Evolutionary conservation across 2,888 invertebrate species (phyloP).

Genomic region (Drosophila conformis): DNA sequence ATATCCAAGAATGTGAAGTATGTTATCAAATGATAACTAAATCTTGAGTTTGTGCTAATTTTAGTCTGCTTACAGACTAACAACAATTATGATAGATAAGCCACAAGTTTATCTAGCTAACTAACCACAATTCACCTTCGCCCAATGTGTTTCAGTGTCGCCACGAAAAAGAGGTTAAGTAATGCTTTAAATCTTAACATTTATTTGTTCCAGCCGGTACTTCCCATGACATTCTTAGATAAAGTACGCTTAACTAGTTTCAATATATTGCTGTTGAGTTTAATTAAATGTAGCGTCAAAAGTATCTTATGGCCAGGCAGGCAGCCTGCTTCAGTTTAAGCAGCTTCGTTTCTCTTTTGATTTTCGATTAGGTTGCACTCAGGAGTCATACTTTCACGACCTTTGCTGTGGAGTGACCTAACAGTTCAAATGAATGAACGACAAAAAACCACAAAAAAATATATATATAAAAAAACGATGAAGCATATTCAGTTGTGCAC

Average conservation of each 20-base stretch:
- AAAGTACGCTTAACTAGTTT: not conserved
- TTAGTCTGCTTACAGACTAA: not conserved
- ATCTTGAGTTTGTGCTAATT: not conserved
- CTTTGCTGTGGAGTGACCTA: constrained; percentile 56
- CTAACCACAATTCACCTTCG: constrained; percentile 23
- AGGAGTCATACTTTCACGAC: constrained; percentile 68
- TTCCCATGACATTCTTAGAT: not conserved
- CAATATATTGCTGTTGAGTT: not conserved
- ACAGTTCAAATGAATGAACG: constrained; percentile 54
- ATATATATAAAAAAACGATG: constrained; percentile 27
- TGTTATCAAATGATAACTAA: constrained; percentile 4
- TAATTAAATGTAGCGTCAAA: constrained; percentile 22
- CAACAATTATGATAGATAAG: constrained; percentile 14
- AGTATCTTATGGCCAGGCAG: constrained; percentile 2
- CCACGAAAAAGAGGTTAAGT: not conserved
- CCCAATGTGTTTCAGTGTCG: constrained; percentile 1
- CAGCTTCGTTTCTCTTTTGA: constrained; percentile 69
- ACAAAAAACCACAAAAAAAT: constrained; percentile 1
- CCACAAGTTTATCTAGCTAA: constrained; percentile 16
- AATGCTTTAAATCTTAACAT: not conserved
- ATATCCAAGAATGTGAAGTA: not conserved
- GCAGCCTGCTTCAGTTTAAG: constrained; percentile 24
- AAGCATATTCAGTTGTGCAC: constrained; percentile 46
- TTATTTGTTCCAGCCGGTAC: not conserved
- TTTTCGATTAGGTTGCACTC: constrained; percentile 59